Evolutionary conservation across 1,140 invertebrate genomes (phyloP).

Genomic region (Rhyzopertha dominica): DNA sequence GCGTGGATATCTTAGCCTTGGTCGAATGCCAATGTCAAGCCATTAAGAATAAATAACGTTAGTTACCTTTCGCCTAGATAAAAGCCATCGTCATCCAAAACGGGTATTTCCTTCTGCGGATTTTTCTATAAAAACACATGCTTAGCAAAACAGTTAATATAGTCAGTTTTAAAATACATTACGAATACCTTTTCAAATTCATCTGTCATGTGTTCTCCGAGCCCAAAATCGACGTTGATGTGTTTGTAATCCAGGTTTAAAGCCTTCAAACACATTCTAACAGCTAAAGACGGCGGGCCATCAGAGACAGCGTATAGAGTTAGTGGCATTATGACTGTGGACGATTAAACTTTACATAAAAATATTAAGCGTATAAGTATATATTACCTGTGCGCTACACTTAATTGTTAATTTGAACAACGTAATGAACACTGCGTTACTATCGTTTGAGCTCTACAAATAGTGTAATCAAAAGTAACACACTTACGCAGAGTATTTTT

Average conservation of each 20-base stretch:
- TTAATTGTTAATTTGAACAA: too few species aligned
- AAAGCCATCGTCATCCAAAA: conserved; percentile 68
- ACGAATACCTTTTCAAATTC: conserved; percentile 65
- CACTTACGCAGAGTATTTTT: too few species aligned
- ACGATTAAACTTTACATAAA: too few species aligned
- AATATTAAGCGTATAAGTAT: too few species aligned
- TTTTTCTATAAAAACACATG: conserved; percentile 64
- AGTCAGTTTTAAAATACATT: too few species aligned
- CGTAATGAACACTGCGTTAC: too few species aligned
- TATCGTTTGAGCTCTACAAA: too few species aligned
- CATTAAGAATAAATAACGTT: not conserved
- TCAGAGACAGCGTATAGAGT: conserved; percentile 68
- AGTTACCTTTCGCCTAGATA: conserved; percentile 61
- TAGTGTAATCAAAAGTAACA: too few species aligned
- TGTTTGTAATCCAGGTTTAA: conserved; percentile 60
- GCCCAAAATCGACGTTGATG: conserved; percentile 60
- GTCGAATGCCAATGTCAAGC: not conserved
- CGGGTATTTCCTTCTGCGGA: conserved; percentile 75
- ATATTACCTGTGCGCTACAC: too few species aligned
- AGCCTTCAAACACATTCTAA: conserved; percentile 59
- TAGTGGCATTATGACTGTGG: conserved; percentile 45
- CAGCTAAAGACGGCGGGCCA: conserved; percentile 68
- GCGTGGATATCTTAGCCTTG: not conserved
- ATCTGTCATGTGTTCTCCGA: conserved; percentile 64
- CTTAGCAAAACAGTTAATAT: too few species aligned